A percentile compares a stretch with the other conserved stretches of the same genome.
Conservation (phyloP, 2,797 vertebrate genomes). For the Cirrhinus mrigala region DNA sequence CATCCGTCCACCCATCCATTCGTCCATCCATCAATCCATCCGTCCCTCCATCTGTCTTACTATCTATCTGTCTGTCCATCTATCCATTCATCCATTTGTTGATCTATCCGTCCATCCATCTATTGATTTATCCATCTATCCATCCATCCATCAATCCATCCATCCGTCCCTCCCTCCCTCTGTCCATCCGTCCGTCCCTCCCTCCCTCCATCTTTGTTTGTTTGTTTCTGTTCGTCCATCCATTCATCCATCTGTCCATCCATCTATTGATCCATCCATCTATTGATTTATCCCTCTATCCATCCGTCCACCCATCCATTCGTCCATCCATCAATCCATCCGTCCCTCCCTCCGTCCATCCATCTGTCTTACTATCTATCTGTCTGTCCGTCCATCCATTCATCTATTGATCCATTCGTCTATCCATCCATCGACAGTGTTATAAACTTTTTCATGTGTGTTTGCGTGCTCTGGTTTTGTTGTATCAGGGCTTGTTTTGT, state of each 20-base stretch:
- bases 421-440: not conserved
- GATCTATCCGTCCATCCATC: not conserved
- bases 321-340: not conserved
- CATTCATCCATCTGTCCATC: fast-evolving
- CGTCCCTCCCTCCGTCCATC: not conserved
- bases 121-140: fast-evolving
- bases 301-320: no score
- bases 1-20: fast-evolving
- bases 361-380: not conserved
- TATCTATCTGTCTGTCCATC: fast-evolving
- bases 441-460: not conserved
- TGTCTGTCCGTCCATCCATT: not conserved
- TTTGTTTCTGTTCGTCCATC: fast-evolving
- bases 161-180: fast-evolving
- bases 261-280: not conserved
- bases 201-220: no score
- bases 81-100: not conserved
- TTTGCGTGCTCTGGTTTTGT: not conserved
- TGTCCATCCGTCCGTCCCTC: fast-evolving
- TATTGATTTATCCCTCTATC: not conserved
- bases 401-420: fast-evolving
- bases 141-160: not conserved
- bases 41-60: fast-evolving
- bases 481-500: not conserved
- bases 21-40: not conserved